Conservation (phyloP, 92 coral and sea anemone genomes). For the Plumapathes pennacea region DNA sequence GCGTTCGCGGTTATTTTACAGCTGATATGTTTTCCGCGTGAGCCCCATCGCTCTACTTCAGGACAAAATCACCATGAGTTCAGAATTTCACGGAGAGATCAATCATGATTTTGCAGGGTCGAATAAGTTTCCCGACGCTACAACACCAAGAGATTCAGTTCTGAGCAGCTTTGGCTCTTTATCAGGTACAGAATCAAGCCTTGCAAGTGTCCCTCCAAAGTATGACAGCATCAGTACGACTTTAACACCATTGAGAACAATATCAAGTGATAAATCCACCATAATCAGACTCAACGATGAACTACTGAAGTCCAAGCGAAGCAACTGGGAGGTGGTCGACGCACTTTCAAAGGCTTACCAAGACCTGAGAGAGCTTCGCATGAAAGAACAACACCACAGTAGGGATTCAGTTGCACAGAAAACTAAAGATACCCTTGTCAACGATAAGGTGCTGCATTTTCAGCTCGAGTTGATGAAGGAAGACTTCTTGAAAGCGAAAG, state of each 20-base stretch:
- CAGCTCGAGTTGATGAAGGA: conserved; percentile 60
- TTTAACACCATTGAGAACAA: conserved; percentile 31
- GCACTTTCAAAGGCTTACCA: conserved; percentile 62
- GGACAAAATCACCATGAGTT: no score
- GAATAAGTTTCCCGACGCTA: no score
- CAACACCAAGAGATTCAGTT: no score
- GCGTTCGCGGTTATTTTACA: no score
- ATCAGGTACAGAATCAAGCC: conserved; percentile 52
- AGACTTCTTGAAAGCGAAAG: conserved; percentile 57
- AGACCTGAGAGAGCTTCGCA: conserved; percentile 64
- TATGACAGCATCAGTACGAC: conserved; percentile 32
- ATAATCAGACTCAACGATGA: conserved; percentile 78
- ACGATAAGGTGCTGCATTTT: conserved; percentile 15
- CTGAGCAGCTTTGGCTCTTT: no score
- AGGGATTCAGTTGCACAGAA: no score
- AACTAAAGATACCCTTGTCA: not conserved
- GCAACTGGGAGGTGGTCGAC: conserved; percentile 77
- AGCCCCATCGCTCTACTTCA: no score
- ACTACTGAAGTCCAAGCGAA: conserved; percentile 60
- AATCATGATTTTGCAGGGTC: no score
- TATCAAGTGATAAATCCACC: conserved; percentile 67
- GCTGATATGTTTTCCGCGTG: no score
- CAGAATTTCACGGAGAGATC: no score
- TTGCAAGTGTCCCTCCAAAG: conserved; percentile 45
- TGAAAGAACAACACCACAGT: conserved; percentile 59